A percentile compares a stretch with the other conserved stretches of the same genome.
Evolutionary conservation across 1,140 invertebrate species (phyloP).

Genomic region (Octopus bimaculoides): DNA sequence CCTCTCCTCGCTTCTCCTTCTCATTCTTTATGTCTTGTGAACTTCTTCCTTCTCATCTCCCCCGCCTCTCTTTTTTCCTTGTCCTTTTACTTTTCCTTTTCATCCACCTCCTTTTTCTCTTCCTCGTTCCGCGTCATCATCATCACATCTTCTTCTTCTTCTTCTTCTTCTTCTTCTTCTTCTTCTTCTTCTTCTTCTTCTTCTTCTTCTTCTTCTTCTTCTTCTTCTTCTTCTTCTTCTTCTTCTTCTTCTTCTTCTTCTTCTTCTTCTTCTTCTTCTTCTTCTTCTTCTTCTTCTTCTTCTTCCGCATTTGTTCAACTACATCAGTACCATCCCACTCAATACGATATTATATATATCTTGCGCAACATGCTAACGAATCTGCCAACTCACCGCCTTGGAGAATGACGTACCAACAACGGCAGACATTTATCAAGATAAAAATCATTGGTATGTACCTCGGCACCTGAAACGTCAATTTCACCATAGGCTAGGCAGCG

Average conservation of each 20-base stretch:
- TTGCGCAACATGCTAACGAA: too few relatives aligned
- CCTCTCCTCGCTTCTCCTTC: not conserved
- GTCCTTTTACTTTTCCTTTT: conserved; percentile 9
- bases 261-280: not conserved
- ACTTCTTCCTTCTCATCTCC: not conserved
- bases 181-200: not conserved
- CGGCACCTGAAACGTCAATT: too few relatives aligned
- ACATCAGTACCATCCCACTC: not conserved
- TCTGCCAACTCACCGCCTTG: too few relatives aligned
- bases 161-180: not conserved
- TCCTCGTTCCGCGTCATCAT: not conserved
- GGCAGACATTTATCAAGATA: too few relatives aligned
- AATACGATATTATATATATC: too few relatives aligned
- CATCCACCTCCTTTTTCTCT: not conserved
- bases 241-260: not conserved
- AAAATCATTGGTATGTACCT: too few relatives aligned
- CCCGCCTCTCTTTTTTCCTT: not conserved
- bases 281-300: not conserved
- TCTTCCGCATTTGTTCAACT: conserved; percentile 5
- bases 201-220: not conserved
- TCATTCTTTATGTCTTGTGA: not conserved
- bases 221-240: conserved; percentile 8
- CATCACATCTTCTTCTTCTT: not conserved
- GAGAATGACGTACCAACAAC: too few relatives aligned
- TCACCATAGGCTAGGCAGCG: too few relatives aligned